Conservation (phyloP, 1,140 invertebrate species). For the Philopotamus ludificatus region DNA sequence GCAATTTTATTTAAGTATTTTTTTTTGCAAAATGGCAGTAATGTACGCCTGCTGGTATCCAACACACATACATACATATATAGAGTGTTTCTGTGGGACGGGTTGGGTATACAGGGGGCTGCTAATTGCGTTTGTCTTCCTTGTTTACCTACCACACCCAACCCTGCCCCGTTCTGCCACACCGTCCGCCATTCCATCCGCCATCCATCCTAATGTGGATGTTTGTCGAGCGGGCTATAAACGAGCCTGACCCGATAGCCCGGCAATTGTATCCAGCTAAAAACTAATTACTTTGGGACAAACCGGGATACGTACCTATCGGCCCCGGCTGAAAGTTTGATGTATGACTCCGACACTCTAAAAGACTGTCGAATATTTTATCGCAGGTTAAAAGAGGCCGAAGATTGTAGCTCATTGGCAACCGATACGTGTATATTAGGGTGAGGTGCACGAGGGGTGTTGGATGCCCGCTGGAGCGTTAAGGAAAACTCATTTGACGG, state of each 20-base stretch:
- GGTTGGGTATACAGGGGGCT: slow-evolving; percentile 1
- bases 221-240: slow-evolving; percentile 24
- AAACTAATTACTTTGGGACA: slow-evolving; percentile 30
- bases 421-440: neutral
- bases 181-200: neutral
- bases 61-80: neutral
- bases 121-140: slow-evolving; percentile 31
- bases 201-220: slow-evolving; percentile 30
- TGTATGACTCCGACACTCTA: too few relatives aligned
- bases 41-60: neutral
- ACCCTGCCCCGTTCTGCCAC: too few relatives aligned
- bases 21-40: too few relatives aligned
- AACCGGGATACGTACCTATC: too few relatives aligned
- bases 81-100: neutral
- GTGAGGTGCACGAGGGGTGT: slow-evolving; percentile 3
- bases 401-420: neutral
- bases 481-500: slow-evolving; percentile 32
- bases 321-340: too few relatives aligned
- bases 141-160: slow-evolving; percentile 27
- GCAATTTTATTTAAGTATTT: too few relatives aligned
- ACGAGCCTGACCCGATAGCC: slow-evolving; percentile 13
- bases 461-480: slow-evolving; percentile 19
- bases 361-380: too few relatives aligned
- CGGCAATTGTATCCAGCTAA: slow-evolving; percentile 24
- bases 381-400: too few relatives aligned